Evolutionary conservation across 2,113 vertebrate species (phyloP), one percentile per base, ranked within the genome.

Genomic region (Poeciliopsis prolifica): DNA sequence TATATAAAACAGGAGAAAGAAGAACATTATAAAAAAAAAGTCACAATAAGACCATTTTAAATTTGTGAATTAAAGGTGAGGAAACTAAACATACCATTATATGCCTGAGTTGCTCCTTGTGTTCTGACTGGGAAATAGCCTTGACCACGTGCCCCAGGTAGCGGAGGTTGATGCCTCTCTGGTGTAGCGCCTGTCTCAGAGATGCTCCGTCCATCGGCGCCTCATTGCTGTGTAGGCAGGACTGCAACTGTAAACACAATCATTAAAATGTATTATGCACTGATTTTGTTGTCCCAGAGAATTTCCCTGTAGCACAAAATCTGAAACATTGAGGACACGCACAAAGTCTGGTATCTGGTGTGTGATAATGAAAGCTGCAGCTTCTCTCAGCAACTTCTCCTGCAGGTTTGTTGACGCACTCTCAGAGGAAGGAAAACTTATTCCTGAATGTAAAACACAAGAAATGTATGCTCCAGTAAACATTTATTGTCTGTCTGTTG

Each of bases 261-360:
- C 6, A 61, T 66, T 74, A 75, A 78, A 19, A 60, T 26, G 80
- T 14, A 29, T 30, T n/a, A 64, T 22, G 13, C 40, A n/a, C 31
- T 58, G 22, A 58, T 58, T 58, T 58, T 8, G 24, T 58, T 2
- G 51, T 58, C 24, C 1, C 5, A n/a, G 22, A n/a, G 7, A 48
- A 58, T n/a, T 58, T 58, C 2, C 9, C 7, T 63, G 54, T 68
- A 62, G 26, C n/a, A 42, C 26, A 22, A 63, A 54, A 44, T 58
- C 15, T 6, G 75, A 79, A 44, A 62, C 42, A 58, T 29, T 19
- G 19, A 2, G 60, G 76, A 7, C 5, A 92, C 95, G 92, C 84
- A 96, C 95, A 91, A 95, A 95, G 44, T 75, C 90, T 44, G 94
- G 94, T 72, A 95, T 95, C 86, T 95, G 95, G 30, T 93, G 86